Evolutionary conservation across 2,888 invertebrate genomes (phyloP).

Genomic region (Eudasyphora cyanicolor): DNA sequence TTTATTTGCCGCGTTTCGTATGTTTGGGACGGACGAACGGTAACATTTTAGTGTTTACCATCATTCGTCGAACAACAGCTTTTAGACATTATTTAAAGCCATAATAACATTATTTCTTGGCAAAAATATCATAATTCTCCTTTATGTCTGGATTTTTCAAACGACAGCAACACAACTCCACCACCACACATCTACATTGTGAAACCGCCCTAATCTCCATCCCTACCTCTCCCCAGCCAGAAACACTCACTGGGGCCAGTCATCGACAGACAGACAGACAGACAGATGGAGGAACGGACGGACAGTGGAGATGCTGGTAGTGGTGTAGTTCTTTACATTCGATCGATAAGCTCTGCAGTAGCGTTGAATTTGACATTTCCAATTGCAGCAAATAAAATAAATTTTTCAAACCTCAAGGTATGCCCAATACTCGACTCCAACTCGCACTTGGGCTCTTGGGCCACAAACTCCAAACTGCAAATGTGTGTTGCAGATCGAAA

Average conservation of each 20-base stretch:
- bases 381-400: conserved; percentile 61
- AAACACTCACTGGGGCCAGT: not conserved
- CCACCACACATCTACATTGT: not conserved
- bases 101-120: conserved; percentile 62
- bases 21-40: conserved; percentile 26
- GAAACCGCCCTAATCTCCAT: not conserved
- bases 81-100: conserved; percentile 51
- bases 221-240: not conserved
- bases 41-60: conserved; percentile 21
- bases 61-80: not conserved
- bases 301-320: no score
- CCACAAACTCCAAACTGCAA: not conserved
- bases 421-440: not conserved
- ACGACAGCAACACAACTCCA: not conserved
- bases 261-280: not conserved
- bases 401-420: conserved; percentile 55
- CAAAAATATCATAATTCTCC: conserved; percentile 63
- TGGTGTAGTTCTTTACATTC: conserved; percentile 9
- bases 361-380: conserved; percentile 64
- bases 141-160: conserved; percentile 37
- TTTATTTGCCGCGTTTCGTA: conserved; percentile 6
- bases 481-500: conserved; percentile 11
- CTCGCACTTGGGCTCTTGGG: no score
- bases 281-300: no score
- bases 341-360: conserved; percentile 65